Evolutionary conservation across 1,140 invertebrate species (phyloP).

Genomic region (Thaumatotibia leucotreta): DNA sequence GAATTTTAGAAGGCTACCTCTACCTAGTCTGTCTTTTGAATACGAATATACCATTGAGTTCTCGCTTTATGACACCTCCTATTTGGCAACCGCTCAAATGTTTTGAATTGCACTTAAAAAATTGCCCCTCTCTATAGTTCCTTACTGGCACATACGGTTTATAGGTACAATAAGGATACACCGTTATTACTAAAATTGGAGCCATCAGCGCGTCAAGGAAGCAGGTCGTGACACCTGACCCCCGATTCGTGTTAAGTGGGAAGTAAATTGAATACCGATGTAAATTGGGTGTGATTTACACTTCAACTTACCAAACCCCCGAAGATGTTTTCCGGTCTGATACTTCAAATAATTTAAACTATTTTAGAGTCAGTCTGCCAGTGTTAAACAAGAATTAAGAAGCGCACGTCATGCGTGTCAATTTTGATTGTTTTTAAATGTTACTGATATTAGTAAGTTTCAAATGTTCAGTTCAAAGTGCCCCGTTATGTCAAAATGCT

Average conservation of each 20-base stretch:
- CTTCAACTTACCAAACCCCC: background rate
- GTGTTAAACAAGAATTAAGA: background rate
- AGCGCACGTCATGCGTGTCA: too few relatives aligned
- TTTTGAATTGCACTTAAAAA: background rate
- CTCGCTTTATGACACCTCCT: too few relatives aligned
- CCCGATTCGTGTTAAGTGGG: slow-evolving; percentile 7
- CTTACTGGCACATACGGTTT: background rate
- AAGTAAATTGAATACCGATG: slow-evolving; percentile 9
- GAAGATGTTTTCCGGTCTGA: background rate
- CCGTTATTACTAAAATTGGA: background rate
- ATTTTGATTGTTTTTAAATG: too few relatives aligned
- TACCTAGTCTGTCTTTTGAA: too few relatives aligned
- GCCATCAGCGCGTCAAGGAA: background rate
- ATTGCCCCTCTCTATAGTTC: background rate
- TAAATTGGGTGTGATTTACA: slow-evolving; percentile 5
- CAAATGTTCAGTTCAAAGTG: too few relatives aligned
- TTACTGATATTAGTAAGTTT: too few relatives aligned
- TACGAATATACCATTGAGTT: too few relatives aligned
- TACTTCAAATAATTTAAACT: background rate
- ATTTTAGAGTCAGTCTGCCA: background rate
- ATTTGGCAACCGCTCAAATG: too few relatives aligned
- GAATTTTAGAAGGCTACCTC: too few relatives aligned
- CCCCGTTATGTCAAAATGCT: too few relatives aligned
- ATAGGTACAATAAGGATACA: background rate
- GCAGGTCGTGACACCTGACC: slow-evolving; percentile 1